Evolutionary conservation across 2,797 vertebrate genomes (phyloP).

Genomic region (Rhabdomys pumilio): DNA sequence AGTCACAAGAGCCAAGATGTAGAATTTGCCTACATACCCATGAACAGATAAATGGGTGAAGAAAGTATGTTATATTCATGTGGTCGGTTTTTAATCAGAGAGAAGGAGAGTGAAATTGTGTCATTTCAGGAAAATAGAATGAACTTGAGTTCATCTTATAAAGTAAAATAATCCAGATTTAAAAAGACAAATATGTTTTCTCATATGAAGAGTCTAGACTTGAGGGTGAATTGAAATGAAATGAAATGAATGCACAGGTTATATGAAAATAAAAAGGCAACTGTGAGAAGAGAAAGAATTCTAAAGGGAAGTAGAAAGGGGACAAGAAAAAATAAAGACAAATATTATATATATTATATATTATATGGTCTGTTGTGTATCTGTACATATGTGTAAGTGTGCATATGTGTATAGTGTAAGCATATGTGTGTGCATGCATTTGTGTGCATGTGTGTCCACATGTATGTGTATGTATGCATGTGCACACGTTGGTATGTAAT

Average conservation of each 20-base stretch:
- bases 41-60: background rate
- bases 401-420: background rate
- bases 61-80: background rate
- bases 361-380: background rate
- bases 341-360: background rate
- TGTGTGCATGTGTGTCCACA: background rate
- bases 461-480: too few species aligned
- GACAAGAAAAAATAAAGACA: background rate
- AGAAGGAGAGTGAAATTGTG: background rate
- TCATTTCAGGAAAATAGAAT: background rate
- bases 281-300: background rate
- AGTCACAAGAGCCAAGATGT: background rate
- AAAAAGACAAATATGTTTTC: background rate
- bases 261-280: background rate
- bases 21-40: background rate
- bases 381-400: background rate
- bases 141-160: background rate
- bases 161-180: background rate
- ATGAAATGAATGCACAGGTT: background rate
- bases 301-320: background rate
- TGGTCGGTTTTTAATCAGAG: background rate
- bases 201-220: background rate
- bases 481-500: background rate
- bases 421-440: background rate
- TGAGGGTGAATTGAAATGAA: background rate